Evolutionary conservation across 2,797 vertebrate genomes (phyloP).

Genomic region (Urocyon cinereoargenteus): DNA sequence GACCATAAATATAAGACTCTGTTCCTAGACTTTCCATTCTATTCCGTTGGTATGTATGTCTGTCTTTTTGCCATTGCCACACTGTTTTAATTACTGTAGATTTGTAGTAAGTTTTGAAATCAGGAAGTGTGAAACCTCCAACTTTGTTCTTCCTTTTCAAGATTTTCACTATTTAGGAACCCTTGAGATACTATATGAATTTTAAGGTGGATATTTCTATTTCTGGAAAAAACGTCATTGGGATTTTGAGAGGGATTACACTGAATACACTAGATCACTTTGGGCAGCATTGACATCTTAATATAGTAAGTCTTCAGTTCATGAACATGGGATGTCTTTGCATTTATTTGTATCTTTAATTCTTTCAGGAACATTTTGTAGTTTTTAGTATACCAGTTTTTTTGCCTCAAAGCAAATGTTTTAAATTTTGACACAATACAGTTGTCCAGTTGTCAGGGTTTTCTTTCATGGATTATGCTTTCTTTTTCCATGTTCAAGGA

Average conservation of each 20-base stretch:
- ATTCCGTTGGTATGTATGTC: background rate
- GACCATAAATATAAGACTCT: background rate
- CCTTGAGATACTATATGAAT: conserved; percentile 29
- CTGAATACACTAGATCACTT: conserved; percentile 14
- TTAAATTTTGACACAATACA: conserved; percentile 30
- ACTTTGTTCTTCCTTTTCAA: conserved; percentile 26
- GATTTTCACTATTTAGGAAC: conserved; percentile 25
- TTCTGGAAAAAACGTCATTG: conserved; percentile 46
- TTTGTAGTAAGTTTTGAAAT: conserved; percentile 62
- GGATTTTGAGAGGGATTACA: conserved; percentile 29
- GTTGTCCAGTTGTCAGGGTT: background rate
- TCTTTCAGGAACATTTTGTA: conserved; percentile 38
- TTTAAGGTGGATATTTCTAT: conserved; percentile 59
- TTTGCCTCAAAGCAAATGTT: conserved; percentile 13
- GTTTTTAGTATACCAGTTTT: conserved; percentile 39
- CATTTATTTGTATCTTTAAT: conserved; percentile 35
- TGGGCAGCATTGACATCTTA: background rate
- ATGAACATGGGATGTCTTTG: background rate
- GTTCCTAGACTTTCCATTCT: background rate
- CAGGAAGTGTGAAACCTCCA: background rate
- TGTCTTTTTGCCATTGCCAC: conserved; percentile 30
- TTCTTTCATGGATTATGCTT: background rate
- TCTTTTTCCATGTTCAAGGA: background rate
- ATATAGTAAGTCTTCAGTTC: conserved; percentile 7
- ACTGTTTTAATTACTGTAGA: conserved; percentile 53